Conservation (phyloP, 2,113 vertebrate genomes). For the Toxotes jaculatrix region DNA sequence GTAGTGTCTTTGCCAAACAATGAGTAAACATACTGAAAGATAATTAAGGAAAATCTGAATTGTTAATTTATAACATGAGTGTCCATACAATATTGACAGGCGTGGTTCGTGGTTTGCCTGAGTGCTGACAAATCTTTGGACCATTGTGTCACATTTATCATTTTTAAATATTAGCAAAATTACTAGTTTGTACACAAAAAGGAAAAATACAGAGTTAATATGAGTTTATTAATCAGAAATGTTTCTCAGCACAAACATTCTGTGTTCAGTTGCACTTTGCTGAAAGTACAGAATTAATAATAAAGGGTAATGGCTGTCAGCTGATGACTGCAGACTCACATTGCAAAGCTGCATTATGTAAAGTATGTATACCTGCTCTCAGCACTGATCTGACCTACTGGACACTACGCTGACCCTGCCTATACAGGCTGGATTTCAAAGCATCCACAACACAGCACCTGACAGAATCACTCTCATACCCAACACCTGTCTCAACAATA, state of each 20-base stretch:
- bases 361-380: background rate
- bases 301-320: background rate
- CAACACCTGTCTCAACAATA: constrained; percentile 34
- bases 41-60: constrained; percentile 25
- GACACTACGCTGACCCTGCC: background rate
- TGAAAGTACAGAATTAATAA: background rate
- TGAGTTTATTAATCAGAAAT: background rate
- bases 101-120: background rate
- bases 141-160: background rate
- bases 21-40: constrained; percentile 22
- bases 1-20: constrained; percentile 40
- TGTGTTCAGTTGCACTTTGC: background rate
- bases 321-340: background rate
- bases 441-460: constrained; percentile 1
- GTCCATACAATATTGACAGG: background rate
- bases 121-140: background rate
- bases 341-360: background rate
- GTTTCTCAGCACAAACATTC: background rate
- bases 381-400: constrained; percentile 17
- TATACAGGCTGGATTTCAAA: constrained; percentile 17
- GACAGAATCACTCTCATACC: constrained; percentile 30
- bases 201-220: background rate
- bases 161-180: background rate
- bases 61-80: constrained; percentile 1
- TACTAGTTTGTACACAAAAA: background rate